Conservation (phyloP, 2,797 vertebrate species). For the Delichon dasypus region DNA sequence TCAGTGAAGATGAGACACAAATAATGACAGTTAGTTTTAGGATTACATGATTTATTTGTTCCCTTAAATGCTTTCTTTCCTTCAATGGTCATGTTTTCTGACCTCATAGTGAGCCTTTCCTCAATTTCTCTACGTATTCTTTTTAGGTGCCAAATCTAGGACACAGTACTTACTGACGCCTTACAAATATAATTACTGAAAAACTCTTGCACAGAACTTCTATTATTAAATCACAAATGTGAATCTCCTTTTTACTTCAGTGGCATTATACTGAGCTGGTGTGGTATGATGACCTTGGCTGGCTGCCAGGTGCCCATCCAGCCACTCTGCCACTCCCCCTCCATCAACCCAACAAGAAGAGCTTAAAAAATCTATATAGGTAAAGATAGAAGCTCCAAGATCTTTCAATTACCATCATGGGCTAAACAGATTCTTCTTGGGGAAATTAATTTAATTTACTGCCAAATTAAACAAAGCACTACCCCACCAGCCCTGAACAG, state of each 20-base stretch:
- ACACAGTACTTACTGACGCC: not conserved
- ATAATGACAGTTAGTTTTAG: not conserved
- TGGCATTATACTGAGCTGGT: not conserved
- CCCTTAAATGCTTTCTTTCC: not conserved
- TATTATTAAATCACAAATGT: not conserved
- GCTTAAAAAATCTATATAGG: not conserved
- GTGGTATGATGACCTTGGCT: not conserved
- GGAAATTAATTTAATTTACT: not conserved
- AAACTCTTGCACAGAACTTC: not conserved
- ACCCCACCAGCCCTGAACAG: accelerated
- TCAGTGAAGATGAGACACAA: not conserved
- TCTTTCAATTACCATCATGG: not conserved
- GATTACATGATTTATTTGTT: not conserved
- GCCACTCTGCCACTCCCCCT: not conserved
- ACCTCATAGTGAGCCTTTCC: not conserved
- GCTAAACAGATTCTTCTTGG: not conserved
- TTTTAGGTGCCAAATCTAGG: not conserved
- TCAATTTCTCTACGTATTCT: not conserved
- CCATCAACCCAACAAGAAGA: not conserved
- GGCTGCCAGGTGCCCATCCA: not conserved
- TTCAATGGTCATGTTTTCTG: not conserved
- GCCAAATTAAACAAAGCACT: not conserved
- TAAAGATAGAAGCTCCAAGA: not conserved
- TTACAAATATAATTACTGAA: not conserved
- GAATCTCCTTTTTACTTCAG: not conserved